Conservation (phyloP, 1,140 invertebrate genomes). For the Drosophila parvula region DNA sequence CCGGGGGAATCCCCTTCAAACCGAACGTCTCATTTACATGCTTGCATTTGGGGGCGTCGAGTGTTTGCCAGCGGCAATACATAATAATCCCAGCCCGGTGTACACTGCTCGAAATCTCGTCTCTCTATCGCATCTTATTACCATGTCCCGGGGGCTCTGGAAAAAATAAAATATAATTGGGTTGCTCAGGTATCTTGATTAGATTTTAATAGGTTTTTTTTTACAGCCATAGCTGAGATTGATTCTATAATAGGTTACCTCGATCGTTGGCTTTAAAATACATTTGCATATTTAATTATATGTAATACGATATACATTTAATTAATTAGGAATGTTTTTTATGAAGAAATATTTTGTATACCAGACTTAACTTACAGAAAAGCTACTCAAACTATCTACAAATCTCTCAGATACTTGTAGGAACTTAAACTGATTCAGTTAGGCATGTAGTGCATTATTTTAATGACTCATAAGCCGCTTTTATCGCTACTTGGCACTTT, state of each 20-base stretch:
- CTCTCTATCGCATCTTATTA: background rate
- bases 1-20: constrained; percentile 15
- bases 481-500: no score
- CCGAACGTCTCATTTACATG: constrained; percentile 57
- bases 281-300: background rate
- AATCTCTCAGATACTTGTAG: background rate
- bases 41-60: constrained; percentile 28
- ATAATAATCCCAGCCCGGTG: constrained; percentile 51
- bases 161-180: constrained; percentile 23
- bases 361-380: no score
- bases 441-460: background rate
- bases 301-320: background rate
- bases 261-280: background rate
- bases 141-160: background rate
- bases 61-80: constrained; percentile 60
- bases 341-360: background rate
- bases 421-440: background rate
- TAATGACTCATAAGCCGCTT: background rate
- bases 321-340: background rate
- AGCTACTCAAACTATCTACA: background rate
- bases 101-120: constrained; percentile 33
- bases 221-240: constrained; percentile 3
- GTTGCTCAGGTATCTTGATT: constrained; percentile 21
- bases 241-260: constrained; percentile 5
- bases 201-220: constrained; percentile 17